Evolutionary conservation across 1,140 invertebrate species (phyloP).

Genomic region (Epicauta chinensis): DNA sequence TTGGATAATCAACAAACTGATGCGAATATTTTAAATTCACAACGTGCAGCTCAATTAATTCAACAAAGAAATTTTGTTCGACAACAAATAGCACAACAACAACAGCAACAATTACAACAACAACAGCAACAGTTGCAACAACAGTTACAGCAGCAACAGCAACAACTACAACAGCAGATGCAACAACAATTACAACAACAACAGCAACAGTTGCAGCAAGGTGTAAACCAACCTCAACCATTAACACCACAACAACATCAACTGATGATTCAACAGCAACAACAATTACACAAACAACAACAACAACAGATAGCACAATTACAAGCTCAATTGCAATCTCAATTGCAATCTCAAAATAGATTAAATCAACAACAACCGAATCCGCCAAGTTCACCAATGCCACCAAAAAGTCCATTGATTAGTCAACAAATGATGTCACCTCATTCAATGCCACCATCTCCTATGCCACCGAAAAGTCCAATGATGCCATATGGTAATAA

Average conservation of each 20-base stretch:
- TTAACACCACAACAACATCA: conserved; percentile 48
- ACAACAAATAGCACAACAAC: conserved; percentile 34
- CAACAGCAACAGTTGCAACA: conserved; percentile 47
- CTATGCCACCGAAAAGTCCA: conserved; percentile 40
- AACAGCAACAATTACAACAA: conserved; percentile 35
- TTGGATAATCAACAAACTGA: conserved; percentile 21
- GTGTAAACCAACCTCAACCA: conserved; percentile 48
- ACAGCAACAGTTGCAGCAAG: conserved; percentile 52
- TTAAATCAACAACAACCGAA: conserved; percentile 44
- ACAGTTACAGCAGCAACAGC: conserved; percentile 45
- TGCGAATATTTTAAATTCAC: conserved; percentile 27
- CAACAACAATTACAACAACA: conserved; percentile 47
- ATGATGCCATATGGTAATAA: conserved; percentile 39
- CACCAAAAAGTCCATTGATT: conserved; percentile 42
- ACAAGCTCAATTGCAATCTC: conserved; percentile 42
- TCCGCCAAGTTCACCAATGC: conserved; percentile 48
- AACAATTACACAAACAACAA: conserved; percentile 42
- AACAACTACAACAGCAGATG: conserved; percentile 38
- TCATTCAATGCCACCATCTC: conserved; percentile 50
- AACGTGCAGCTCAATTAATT: conserved; percentile 40
- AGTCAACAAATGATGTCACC: conserved; percentile 48
- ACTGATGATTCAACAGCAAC: conserved; percentile 49
- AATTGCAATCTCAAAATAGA: conserved; percentile 28
- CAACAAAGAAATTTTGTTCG: conserved; percentile 44
- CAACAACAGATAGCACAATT: conserved; percentile 50